These are phyloP conservation scores for Orius insidiosus DNA, from an alignment of 1,140 invertebrate genomes.

Conservation along the genomic window DNA sequence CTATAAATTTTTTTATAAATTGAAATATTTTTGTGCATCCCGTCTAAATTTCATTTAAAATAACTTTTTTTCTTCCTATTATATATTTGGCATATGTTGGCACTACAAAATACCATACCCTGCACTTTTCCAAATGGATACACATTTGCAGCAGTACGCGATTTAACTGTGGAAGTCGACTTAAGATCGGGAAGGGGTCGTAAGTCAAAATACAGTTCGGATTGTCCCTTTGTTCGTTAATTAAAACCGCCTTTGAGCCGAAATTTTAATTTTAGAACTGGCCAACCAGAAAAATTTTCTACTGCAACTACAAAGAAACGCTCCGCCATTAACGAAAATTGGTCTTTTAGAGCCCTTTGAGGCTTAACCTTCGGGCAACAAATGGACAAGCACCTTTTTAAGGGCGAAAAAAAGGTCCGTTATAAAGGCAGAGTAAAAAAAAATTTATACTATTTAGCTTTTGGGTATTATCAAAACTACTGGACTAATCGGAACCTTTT, in stretches of 20 bases:
- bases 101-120: not conserved
- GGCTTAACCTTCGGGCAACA: no score
- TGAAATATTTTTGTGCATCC: not conserved
- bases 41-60: not conserved
- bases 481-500: no score
- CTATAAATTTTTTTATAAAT: not conserved
- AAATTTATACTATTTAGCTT: no score
- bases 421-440: no score
- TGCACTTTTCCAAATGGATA: conserved; percentile 2
- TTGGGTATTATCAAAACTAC: no score
- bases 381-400: no score
- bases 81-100: not conserved
- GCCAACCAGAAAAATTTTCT: not conserved
- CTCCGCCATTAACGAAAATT: not conserved
- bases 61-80: not conserved
- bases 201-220: not conserved
- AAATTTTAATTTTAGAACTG: not conserved
- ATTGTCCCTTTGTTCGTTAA: not conserved
- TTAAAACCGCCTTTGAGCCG: no score
- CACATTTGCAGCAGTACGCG: not conserved
- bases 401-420: no score
- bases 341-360: not conserved
- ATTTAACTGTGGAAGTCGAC: not conserved
- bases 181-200: not conserved
- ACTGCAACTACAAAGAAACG: not conserved